These are phyloP conservation scores for Xestia sexstrigata DNA, from an alignment of 2,888 invertebrate species.

Conservation along the genomic window DNA sequence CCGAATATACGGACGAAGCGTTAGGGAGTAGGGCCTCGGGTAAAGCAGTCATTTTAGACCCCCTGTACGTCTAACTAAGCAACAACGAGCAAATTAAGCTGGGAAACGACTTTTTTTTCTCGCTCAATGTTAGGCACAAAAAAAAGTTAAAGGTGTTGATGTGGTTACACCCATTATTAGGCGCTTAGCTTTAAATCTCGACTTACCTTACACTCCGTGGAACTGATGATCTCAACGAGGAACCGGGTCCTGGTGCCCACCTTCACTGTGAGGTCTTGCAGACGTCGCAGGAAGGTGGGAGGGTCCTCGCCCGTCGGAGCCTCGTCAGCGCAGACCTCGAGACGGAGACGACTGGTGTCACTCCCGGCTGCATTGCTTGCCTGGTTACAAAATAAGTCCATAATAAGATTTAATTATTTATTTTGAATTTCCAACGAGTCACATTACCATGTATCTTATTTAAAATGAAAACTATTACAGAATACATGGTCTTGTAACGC, in stretches of 20 bases:
- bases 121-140: too few species aligned
- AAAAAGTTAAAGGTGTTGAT: neutral
- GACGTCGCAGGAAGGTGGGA: constrained; percentile 95
- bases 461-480: too few species aligned
- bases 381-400: constrained; percentile 59
- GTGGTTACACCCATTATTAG: neutral
- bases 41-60: too few species aligned
- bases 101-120: too few species aligned
- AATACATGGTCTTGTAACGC: too few species aligned
- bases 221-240: constrained; percentile 95
- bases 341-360: constrained; percentile 88
- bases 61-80: too few species aligned
- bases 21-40: too few species aligned
- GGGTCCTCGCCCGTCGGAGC: constrained; percentile 93
- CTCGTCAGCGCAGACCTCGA: constrained; percentile 91
- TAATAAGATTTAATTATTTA: too few species aligned
- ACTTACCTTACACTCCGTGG: constrained; percentile 94
- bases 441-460: too few species aligned
- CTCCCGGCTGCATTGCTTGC: constrained; percentile 91
- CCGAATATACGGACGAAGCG: too few species aligned
- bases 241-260: constrained; percentile 97
- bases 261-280: constrained; percentile 96
- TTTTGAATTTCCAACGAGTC: too few species aligned
- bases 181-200: neutral
- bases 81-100: too few species aligned